Evolutionary conservation across 2,888 invertebrate species (phyloP), one percentile per base, ranked within the genome.

Genomic region (Parnassius mnemosyne): DNA sequence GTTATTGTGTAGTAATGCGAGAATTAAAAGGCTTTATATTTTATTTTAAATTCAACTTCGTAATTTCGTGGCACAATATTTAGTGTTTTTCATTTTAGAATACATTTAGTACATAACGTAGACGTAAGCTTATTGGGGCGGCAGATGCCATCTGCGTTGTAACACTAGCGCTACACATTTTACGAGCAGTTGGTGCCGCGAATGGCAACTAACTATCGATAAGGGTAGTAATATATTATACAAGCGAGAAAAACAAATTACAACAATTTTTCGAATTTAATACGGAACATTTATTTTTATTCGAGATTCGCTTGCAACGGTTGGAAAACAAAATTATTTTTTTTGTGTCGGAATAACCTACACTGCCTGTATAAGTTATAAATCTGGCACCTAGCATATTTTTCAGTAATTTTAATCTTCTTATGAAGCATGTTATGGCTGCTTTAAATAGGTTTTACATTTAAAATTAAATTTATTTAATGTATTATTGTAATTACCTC

Each of bases 181-280:
- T 85, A 87, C 79, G 85, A 78, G 74, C 78, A 71, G 70, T 74
- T 79, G 85, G 85, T 84, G 87, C 81, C 76, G 77, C 75, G 87
- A 85, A 86, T 86, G 75, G 83, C 78, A 87, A 87, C 85, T 83
- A 85, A 84, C 83, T 76, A 74, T 76, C 76, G 65, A 71, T 78
- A 71, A 67, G 25, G 25, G 34, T 49, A 66, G 53, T 64, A 68
- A 77, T 71, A 78, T 65, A 82, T 16, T 74, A 64, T 3, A 0
- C 3, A 7, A 9, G 50, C 50, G 42, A 57, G 11, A 9, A 53
- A 20, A n/a, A 16, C 1, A 41, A 52, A 53, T 46, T 52, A 34
- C 34, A 9, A 44, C 9, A 43, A 5, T n/a, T 42, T 53, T 41
- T 50, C n/a, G 12, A 51, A 13, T 34, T 44, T 43, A 5, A 43